Evolutionary conservation across 2,113 vertebrate genomes (phyloP), one percentile per base, ranked within the genome.

Genomic region (Bufo bufo): DNA sequence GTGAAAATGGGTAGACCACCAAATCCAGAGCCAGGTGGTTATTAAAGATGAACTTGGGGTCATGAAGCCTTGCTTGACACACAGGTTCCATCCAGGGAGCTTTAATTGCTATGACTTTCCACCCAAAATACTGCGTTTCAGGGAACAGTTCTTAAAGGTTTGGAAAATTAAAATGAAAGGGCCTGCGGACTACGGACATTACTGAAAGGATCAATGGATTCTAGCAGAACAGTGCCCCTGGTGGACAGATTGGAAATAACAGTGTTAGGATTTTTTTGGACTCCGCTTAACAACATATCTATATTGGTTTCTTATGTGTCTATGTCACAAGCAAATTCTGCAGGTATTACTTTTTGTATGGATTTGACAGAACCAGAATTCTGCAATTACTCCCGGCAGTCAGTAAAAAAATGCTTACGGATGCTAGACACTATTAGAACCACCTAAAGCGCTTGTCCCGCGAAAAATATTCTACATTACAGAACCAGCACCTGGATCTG

Each of bases 11-110:
- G 20, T 23, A 69, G 13, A 52, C 63, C 82, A 33, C 81, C 61
- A 69, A 84, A 20, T 17, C 20, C 49, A 84, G 82, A 16, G 20
- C 47, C 82, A 71, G 82, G 82, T 54, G 82, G 63, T 50, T 83
- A 52, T 83, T 83, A 66, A 16, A 82, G 8, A 50, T 66, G 65
- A 84, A 84, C 63, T 84, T 1, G 20, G 47, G 82, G n/a, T 83
- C 49, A 33, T 7, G 11, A 83, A 33, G 47, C 43, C 47, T 50
- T 33, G 65, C 49, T 14, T 4, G n/a, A 71, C 43, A 23, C 45
- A 9, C 9, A 14, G 20, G 19, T 47, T 45, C 52, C 33, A 82
- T 47, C 10, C 14, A 3, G 49, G 49, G 81, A 33, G 9, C 20
- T 16, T 9, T 66, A 23, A 50, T 50, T 12, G 0, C 20, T 2